Conservation (phyloP, 2,888 invertebrate genomes). For the Heliconius cydno region DNA sequence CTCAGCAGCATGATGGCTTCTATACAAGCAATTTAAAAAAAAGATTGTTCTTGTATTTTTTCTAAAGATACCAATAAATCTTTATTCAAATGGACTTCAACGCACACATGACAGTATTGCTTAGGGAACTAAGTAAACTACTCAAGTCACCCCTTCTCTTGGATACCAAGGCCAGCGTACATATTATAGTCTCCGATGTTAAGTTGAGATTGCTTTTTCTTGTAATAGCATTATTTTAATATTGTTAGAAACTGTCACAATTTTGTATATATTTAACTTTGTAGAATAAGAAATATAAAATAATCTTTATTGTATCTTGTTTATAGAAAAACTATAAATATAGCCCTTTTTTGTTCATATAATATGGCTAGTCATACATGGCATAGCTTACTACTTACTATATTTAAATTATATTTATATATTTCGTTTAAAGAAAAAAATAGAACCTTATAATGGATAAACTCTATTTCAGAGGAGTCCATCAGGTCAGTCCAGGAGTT, state of each 20-base stretch:
- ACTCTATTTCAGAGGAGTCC: no score
- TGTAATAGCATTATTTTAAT: constrained; percentile 12
- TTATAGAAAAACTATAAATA: neutral
- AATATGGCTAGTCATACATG: neutral
- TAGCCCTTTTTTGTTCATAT: neutral
- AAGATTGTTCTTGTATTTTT: neutral
- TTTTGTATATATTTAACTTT: neutral
- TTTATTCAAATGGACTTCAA: constrained; percentile 1
- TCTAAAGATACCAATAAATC: neutral
- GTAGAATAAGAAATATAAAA: neutral
- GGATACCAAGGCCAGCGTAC: neutral
- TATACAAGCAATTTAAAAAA: no score
- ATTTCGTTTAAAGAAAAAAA: no score
- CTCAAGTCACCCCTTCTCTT: constrained; percentile 12
- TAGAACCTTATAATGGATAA: no score
- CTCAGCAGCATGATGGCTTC: no score
- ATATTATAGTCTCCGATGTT: constrained; percentile 5
- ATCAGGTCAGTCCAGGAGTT: no score
- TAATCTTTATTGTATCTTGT: neutral
- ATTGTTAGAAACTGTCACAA: neutral
- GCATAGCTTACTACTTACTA: neutral
- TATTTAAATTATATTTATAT: no score
- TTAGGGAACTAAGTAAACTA: constrained; percentile 8
- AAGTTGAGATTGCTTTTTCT: constrained; percentile 27
- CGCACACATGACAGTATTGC: neutral